These are phyloP conservation scores for Apodemus sylvaticus DNA, from an alignment of 2,113 vertebrate genomes.

Conservation along the genomic window DNA sequence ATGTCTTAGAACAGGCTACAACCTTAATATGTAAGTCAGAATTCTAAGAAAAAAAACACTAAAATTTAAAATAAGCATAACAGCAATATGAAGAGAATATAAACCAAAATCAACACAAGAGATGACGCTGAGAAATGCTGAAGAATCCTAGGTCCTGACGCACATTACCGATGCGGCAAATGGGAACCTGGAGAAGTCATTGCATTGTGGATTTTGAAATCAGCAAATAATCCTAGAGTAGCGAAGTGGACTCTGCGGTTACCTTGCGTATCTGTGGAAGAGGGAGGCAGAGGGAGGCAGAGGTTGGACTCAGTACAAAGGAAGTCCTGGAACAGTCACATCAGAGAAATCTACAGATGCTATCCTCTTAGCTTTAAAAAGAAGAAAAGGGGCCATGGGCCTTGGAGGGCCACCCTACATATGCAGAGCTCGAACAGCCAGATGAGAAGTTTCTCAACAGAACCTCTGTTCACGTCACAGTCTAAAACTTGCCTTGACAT, in stretches of 20 bases:
- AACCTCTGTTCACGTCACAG: neutral
- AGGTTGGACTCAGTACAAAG: neutral
- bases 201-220: neutral
- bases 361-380: neutral
- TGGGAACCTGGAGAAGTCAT: neutral
- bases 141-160: neutral
- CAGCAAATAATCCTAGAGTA: neutral
- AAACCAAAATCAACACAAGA: neutral
- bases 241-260: neutral
- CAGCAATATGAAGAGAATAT: neutral
- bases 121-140: neutral
- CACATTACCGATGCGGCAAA: neutral
- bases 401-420: neutral
- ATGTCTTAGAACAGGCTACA: neutral
- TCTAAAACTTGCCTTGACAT: neutral
- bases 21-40: neutral
- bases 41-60: neutral
- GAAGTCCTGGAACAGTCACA: neutral
- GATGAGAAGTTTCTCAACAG: too few relatives aligned
- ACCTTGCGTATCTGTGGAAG: neutral
- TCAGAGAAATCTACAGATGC: neutral
- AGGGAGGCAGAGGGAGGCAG: neutral
- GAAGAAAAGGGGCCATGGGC: neutral
- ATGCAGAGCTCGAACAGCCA: neutral
- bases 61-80: constrained; percentile 39